Base-by-base conservation (phyloP, 2,113 vertebrate species). In the Ailuropoda melanoleuca region DNA sequence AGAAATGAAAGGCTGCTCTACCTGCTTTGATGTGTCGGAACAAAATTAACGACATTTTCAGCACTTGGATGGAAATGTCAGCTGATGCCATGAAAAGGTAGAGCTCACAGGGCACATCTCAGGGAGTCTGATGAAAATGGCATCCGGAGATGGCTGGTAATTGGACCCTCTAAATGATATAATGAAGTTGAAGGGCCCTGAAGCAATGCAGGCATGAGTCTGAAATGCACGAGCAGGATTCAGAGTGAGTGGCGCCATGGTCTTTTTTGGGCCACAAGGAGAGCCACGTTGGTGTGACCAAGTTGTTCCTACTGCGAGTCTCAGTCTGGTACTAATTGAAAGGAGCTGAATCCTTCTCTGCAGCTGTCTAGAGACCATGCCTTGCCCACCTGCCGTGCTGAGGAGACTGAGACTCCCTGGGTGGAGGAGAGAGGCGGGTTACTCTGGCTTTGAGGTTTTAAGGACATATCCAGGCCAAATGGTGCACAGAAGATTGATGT, bases 1-100 rank as follows among this genome's bases (percentile, higher is more conserved):
- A 56, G 72, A 93, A 97, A 86, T 95, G 72, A 96, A 96, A 96
- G 77, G 8, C 77, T 15, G 21, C 60, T 56, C 0, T 75, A 31
- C 58, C 60, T 87, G 39, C 89, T 97, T 97, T 95, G 83, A 93
- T 96, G 95, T 96, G 66, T 95, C 48, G 50, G 77, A 86, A 78
- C 46, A 93, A 68, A 93, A 97, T 93, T 93, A 93, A 86, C 83
- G 77, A 80, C 58, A 86, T 95, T 95, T 94, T 58, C 53, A 68
- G 88, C 19, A 29, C 50, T 95, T 91, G 86, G 70, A 93, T 83
- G 77, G 93, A 98, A 97, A 98, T 95, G 95, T 91, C 91, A 97
- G 77, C 77, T 96, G 97, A 95, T 86, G 78, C 77, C 50, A 62
- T 89, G 86, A 83, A 83, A 86, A 95, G 31, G 70, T 78, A 95